Percentiles rank a stretch among this genome's conserved stretches.
Conservation (phyloP, 2,797 vertebrate species). For the Platyrinchus mystaceus region DNA sequence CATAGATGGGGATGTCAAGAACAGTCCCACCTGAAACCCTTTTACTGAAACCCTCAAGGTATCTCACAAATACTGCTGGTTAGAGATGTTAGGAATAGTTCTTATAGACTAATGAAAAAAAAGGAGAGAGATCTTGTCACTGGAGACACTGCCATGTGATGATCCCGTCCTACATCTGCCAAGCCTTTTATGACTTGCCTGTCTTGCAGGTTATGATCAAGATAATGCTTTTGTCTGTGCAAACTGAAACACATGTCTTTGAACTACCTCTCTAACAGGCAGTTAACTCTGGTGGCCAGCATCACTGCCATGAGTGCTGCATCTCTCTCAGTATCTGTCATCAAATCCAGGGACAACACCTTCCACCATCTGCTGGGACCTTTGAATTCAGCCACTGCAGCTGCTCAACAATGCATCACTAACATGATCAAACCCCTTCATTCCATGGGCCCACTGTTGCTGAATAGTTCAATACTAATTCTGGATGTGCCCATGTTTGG, state of each 20-base stretch:
- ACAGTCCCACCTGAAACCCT: not conserved
- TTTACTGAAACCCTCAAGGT: not conserved
- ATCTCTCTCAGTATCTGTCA: not conserved
- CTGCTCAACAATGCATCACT: not conserved
- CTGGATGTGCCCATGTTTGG: not conserved
- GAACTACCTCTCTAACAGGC: not conserved
- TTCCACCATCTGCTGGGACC: not conserved
- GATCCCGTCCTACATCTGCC: not conserved
- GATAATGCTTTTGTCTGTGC: not conserved
- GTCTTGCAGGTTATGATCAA: not conserved
- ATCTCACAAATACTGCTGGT: not conserved
- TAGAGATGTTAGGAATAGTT: not conserved
- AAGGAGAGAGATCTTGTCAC: not conserved
- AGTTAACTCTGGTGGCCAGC: not conserved
- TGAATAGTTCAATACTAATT: not conserved
- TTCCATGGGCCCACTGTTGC: accelerated
- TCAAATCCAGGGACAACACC: not conserved
- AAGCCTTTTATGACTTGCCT: not conserved
- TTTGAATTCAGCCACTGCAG: not conserved
- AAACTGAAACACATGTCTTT: not conserved
- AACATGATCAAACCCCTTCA: not conserved
- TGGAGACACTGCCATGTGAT: not conserved
- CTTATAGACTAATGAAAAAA: not conserved
- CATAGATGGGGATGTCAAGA: not conserved
- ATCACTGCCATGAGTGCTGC: accelerated